Conservation (phyloP, 2,888 invertebrate genomes). For the Ferdinandea cuprea region DNA sequence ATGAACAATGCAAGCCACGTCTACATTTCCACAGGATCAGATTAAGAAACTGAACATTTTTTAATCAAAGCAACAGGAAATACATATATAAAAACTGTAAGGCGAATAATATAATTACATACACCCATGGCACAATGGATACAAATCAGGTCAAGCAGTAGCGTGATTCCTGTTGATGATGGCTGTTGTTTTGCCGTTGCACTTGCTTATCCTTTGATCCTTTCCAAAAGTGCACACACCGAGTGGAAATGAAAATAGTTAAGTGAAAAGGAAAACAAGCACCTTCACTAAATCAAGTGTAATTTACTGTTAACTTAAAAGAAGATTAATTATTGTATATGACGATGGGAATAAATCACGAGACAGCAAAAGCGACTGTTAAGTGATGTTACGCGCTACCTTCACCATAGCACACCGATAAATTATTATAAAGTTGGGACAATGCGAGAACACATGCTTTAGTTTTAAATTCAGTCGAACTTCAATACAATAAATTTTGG, state of each 20-base stretch:
- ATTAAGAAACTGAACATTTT: slow-evolving; percentile 29
- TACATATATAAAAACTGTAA: slow-evolving; percentile 1
- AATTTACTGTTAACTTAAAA: slow-evolving; percentile 27
- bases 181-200: slow-evolving; percentile 9
- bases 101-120: slow-evolving; percentile 33
- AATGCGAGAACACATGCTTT: too few relatives aligned
- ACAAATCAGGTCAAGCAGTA: slow-evolving; percentile 22
- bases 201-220: slow-evolving; percentile 9
- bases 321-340: slow-evolving; percentile 2
- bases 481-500: too few relatives aligned
- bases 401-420: too few relatives aligned
- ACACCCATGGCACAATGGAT: neutral
- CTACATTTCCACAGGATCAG: slow-evolving; percentile 5
- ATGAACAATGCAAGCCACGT: slow-evolving; percentile 8
- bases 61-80: slow-evolving; percentile 11
- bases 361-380: neutral
- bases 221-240: neutral
- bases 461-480: too few relatives aligned
- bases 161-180: slow-evolving; percentile 28
- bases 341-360: slow-evolving; percentile 22
- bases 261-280: neutral
- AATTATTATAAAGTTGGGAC: too few relatives aligned
- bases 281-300: slow-evolving; percentile 14
- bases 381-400: neutral
- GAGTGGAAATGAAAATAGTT: neutral